Conservation (phyloP, 2,888 invertebrate species). For the Agrypnus murinus region DNA sequence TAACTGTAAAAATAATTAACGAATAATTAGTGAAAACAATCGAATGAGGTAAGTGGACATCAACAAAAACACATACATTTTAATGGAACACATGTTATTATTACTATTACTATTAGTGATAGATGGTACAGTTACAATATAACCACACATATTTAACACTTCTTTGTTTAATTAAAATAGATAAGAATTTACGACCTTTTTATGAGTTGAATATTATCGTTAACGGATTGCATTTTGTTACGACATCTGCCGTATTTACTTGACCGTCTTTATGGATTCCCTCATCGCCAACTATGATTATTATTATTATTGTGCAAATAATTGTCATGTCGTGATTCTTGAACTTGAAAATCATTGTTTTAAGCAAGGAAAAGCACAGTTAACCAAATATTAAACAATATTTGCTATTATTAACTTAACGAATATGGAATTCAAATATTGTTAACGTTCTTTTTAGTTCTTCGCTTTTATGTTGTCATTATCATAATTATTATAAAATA, state of each 20-base stretch:
- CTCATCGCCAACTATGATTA: no score
- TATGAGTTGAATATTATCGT: constrained; percentile 21
- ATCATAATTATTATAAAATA: no score
- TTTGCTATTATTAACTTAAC: no score
- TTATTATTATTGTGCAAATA: constrained; percentile 13
- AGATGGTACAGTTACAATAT: neutral
- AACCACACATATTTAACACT: constrained; percentile 9
- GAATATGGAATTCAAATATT: neutral
- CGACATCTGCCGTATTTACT: constrained; percentile 9
- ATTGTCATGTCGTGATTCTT: constrained; percentile 7
- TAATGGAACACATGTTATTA: neutral
- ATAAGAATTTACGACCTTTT: constrained; percentile 18
- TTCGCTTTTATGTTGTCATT: no score
- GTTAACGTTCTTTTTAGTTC: no score
- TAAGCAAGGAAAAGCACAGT: neutral
- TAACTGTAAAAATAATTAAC: no score
- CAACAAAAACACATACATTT: no score
- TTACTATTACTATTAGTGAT: no score
- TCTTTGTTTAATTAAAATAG: constrained; percentile 31
- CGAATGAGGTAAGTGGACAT: no score
- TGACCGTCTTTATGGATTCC: constrained; percentile 4
- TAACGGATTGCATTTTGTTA: constrained; percentile 17
- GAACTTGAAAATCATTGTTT: constrained; percentile 11
- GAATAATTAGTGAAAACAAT: no score
- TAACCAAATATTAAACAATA: constrained; percentile 10